Conservation (phyloP, 2,797 vertebrate genomes). For the Buceros bicornis region DNA sequence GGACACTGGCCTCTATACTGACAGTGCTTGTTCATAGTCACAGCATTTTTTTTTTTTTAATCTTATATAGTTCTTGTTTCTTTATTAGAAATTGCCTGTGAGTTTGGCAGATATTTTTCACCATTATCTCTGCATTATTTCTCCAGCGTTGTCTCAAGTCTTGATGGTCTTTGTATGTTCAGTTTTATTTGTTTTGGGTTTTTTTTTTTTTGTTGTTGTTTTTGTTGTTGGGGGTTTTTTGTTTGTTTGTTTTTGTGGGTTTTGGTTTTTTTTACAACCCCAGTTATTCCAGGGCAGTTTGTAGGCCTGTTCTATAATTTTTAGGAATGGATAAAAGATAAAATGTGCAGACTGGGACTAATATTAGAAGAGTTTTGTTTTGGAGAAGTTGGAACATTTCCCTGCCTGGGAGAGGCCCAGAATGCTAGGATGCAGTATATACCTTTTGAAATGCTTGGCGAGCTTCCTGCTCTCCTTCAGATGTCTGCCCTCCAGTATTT, state of each 20-base stretch:
- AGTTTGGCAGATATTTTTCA: neutral
- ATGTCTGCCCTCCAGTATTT: neutral
- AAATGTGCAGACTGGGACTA: neutral
- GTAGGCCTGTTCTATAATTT: neutral
- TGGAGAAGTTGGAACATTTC: neutral
- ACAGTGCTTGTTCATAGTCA: neutral
- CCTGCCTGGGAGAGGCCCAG: neutral
- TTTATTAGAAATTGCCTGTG: neutral
- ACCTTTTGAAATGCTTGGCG: neutral
- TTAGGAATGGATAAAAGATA: neutral
- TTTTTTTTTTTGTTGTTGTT: neutral
- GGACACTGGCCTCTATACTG: neutral
- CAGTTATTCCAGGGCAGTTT: neutral
- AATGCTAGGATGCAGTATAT: neutral
- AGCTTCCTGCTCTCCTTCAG: neutral
- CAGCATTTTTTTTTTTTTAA: neutral
- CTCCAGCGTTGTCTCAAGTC: neutral
- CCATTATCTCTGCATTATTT: neutral
- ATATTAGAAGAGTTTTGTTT: neutral
- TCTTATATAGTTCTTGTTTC: neutral
- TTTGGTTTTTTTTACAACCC: neutral
- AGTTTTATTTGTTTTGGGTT: neutral
- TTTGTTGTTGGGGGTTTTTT: no score
- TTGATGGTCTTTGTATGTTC: neutral
- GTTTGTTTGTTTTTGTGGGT: no score